Evolutionary conservation across 92 coral and sea anemone species (phyloP), one percentile per base, ranked within the genome.

Genomic region (Parazoanthus darwini): DNA sequence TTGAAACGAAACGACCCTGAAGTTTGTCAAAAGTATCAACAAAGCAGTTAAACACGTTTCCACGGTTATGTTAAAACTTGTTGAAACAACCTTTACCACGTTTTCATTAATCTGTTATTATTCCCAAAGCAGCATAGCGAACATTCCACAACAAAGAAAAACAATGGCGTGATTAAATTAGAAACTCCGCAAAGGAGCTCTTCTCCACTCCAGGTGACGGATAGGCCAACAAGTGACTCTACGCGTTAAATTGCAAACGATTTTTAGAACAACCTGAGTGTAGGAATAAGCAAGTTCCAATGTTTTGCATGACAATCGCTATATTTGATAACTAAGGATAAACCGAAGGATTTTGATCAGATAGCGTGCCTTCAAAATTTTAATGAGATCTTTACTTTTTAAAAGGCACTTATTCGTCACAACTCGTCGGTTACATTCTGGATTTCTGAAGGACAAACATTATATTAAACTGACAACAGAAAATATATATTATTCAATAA

Each of bases 101-200:
- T 1, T 63, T 63, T 2, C 23, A 1, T 16, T 63, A 29, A n/a
- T n/a, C n/a, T n/a, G n/a, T n/a, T n/a, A 5, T 81, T 66, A 20
- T 63, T 81, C 25, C 15, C 6, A 67, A 4, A 26, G 23, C 14
- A 65, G 77, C 77, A 11, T 43, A 66, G 58, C 54, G 10, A 46
- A 36, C 59, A 82, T 82, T 82, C 77, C 65, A 66, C 14, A 67
- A 46, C 77, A 68, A 66, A 44, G 76, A 26, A 15, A 82, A 82
- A 67, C 86, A 82, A 82, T 68, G 25, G 77, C 22, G 77, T 1
- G 29, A 15, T 38, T 29, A 29, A 29, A 29, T 29, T 29, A 29
- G 33, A 29, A 29, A 29, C 33, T 29, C 33, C 33, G 33, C 33
- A 20, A 82, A 4, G 22, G 5, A 16, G 36, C 13, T 25, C 37